A percentile compares a stretch with the other conserved stretches of the same genome.
phyloP scores from a whole-genome alignment of 2,797 vertebrate genomes.

The Coracias cyanogaster region DNA sequence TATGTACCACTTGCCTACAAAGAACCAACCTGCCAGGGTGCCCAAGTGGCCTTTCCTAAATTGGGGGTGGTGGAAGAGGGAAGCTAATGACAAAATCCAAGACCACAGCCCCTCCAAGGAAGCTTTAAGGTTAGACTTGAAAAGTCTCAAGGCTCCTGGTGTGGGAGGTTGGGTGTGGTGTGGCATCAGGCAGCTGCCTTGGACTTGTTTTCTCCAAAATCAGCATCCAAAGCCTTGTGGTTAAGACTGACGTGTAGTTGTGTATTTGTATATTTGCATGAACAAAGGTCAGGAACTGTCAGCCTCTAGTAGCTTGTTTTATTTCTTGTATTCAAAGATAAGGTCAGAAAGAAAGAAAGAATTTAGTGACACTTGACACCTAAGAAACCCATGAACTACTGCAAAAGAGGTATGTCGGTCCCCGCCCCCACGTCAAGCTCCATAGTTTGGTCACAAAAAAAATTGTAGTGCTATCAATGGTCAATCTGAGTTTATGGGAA shows the following conservation, averaged over 20 bases:
- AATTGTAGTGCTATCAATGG: neutral
- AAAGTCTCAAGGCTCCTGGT: neutral
- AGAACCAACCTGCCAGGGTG: neutral
- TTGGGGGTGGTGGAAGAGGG: neutral
- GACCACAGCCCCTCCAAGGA: neutral
- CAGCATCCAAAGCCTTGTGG: conserved; percentile 30
- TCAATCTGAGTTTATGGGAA: neutral
- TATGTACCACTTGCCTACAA: neutral
- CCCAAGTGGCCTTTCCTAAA: neutral
- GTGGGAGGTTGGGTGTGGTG: neutral
- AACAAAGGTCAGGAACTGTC: conserved; percentile 22
- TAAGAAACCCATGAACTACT: neutral
- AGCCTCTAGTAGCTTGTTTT: conserved; percentile 5
- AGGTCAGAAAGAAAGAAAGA: neutral
- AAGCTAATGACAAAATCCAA: neutral
- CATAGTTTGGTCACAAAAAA: neutral
- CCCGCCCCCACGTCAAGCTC: neutral
- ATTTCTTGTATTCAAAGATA: conserved; percentile 5
- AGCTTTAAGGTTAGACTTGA: neutral
- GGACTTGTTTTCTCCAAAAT: conserved; percentile 3
- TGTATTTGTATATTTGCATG: conserved; percentile 40
- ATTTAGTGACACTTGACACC: neutral
- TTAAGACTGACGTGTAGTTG: neutral
- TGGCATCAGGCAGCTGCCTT: neutral
- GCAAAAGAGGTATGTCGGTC: neutral